Evolutionary conservation across 2,888 invertebrate species (phyloP), one percentile per base, ranked within the genome.

Genomic region (Acronicta aceris): DNA sequence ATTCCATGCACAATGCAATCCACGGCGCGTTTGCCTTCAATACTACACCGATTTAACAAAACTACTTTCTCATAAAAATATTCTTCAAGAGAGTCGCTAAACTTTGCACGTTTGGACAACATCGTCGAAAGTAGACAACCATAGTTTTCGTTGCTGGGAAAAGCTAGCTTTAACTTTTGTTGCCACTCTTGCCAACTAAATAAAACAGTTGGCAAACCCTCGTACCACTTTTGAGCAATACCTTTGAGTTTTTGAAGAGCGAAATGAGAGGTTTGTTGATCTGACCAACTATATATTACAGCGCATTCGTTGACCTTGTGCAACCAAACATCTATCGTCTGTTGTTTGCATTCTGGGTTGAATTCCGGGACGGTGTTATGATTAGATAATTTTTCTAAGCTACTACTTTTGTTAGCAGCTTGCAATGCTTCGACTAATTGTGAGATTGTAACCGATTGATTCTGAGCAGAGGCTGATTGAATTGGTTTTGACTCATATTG

Each of bases 281-380:
- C 16, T 10, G 12, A n/a, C 48, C 48, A 48, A 12, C 12, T 6
- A 33, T 48, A 48, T 21, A 48, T 48, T 6, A 7, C 7, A 9
- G 48, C 15, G 6, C 48, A 48, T n/a, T 48, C 48, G 8, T 36
- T 36, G 8, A 48, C 48, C 12, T 48, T 48, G 10, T 40, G 40
- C 2, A 40, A 15, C 40, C 40, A 40, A 5, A 27, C 7, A 7
- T 27, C 27, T 27, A 27, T 27, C 6, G 27, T 27, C 7, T 27
- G 27, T 27, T 27, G 6, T 7, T 27, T 27, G 5, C 7, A 7
- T 6, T 5, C 27, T 6, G 27, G 27, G 7, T 27, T 7, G 7
- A 27, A 27, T 7, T 27, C 27, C 4, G 27, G 27, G 27, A 27
- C 7, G 1, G 27, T 27, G 7, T 27, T 27, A 16, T 16, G 16